Evolutionary conservation across 2,888 invertebrate genomes (phyloP), one percentile per base, ranked within the genome.

Genomic region (Acronicta alni): DNA sequence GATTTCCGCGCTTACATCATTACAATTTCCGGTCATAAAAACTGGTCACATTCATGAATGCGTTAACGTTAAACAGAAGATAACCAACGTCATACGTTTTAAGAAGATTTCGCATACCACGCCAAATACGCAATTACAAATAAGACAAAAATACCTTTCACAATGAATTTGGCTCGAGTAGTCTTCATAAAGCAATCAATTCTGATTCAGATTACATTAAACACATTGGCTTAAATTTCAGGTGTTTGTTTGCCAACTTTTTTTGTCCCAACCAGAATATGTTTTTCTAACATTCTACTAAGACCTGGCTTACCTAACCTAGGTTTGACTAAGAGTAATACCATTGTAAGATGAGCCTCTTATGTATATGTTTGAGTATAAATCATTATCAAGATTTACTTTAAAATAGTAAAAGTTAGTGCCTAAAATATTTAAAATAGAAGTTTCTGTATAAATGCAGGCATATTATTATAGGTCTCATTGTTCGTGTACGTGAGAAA

Each of bases 41-140:
- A 49, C 16, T 30, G 48, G 15, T 26, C 35, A 56, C 41, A 48
- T 49, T 52, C 53, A 58, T 65, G 18, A 60, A 67, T 57, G 49
- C 10, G 16, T 63, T 57, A 59, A 63, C 58, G 46, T 53, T 20
- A 55, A 58, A 63, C 45, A 74, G 44, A 57, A 51, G 32, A 54
- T 47, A 44, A 44, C 41, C 9, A 61, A 54, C 51, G 55, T 75
- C 55, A 67, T 57, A 65, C 52, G n/a, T 66, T 75, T 72, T 55
- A 69, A 44, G 69, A 69, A 39, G 44, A 58, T 62, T 62, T 61
- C 14, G 10, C 46, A 42, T 32, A 53, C 43, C 60, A 37, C 20
- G 58, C 59, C 58, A 61, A 72, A 69, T 61, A 57, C 61, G 62
- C 43, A 46, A 16, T 55, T 42, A 26, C 23, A 35, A 7, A 30